A percentile compares a stretch with the other conserved stretches of the same genome.
Conservation (phyloP, 2,888 invertebrate species). For the Lysandra coridon region DNA sequence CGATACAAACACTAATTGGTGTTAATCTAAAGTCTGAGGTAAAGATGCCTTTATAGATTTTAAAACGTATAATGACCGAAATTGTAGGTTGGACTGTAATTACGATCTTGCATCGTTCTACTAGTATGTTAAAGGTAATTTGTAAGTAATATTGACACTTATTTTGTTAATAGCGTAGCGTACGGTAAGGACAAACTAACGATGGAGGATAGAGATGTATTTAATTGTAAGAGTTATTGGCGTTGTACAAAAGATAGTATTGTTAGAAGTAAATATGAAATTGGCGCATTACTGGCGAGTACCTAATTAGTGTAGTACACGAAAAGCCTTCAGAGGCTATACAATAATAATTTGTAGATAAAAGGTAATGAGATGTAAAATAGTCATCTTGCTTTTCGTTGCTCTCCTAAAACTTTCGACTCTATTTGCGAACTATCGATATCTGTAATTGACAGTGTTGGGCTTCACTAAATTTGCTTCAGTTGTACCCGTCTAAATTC, state of each 20-base stretch:
- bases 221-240: conserved; percentile 75
- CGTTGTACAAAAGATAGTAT: conserved; percentile 79
- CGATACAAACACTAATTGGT: conserved; percentile 72
- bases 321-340: conserved; percentile 73
- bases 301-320: conserved; percentile 79
- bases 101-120: conserved; percentile 74
- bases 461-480: conserved; percentile 24
- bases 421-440: conserved; percentile 17
- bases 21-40: conserved; percentile 80
- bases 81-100: conserved; percentile 65
- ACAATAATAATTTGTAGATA: conserved; percentile 70
- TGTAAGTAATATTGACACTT: conserved; percentile 77
- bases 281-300: conserved; percentile 81
- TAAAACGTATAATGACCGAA: conserved; percentile 69
- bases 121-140: conserved; percentile 67
- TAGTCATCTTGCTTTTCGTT: conserved; percentile 66
- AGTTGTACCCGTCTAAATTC: conserved; percentile 26
- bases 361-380: conserved; percentile 58
- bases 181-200: conserved; percentile 70
- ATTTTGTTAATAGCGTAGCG: conserved; percentile 74
- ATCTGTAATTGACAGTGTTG: background rate
- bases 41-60: conserved; percentile 80
- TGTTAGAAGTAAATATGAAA: conserved; percentile 74
- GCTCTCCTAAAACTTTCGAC: conserved; percentile 57
- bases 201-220: conserved; percentile 71